Conservation (phyloP, 2,797 vertebrate genomes). For the Protosalanx chinensis region DNA sequence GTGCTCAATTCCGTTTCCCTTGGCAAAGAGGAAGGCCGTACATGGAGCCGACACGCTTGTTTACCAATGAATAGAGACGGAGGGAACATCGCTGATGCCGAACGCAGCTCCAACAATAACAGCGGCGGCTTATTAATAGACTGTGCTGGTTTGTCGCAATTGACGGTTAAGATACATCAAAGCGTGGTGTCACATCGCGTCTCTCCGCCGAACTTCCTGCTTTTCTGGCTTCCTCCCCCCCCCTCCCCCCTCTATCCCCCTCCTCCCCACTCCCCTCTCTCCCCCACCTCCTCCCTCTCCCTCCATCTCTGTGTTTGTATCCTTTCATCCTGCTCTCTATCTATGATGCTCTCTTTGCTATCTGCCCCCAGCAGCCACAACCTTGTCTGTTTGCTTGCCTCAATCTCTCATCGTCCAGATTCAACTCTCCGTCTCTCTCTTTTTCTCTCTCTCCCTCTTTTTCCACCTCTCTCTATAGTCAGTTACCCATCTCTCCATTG, state of each 20-base stretch:
- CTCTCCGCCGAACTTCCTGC: too few species aligned
- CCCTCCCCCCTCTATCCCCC: slow-evolving; percentile 39
- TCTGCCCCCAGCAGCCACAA: too few species aligned
- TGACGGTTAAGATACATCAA: slow-evolving; percentile 23
- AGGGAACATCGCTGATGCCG: slow-evolving; percentile 32
- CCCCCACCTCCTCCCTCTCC: slow-evolving; percentile 38
- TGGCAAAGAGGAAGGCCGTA: slow-evolving; percentile 24
- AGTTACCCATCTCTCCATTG: too few species aligned
- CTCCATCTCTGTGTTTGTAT: not conserved
- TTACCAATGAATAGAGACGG: slow-evolving; percentile 40
- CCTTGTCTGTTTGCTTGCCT: too few species aligned
- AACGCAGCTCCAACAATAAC: slow-evolving; percentile 41
- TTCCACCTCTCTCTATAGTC: not conserved
- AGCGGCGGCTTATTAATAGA: slow-evolving; percentile 48
- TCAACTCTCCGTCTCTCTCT: too few species aligned
- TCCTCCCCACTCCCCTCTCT: too few species aligned
- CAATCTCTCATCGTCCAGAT: too few species aligned
- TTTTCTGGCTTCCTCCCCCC: not conserved
- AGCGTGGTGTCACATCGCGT: not conserved
- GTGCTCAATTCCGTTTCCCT: slow-evolving; percentile 28
- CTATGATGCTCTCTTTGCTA: slow-evolving; percentile 10
- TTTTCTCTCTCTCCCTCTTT: not conserved
- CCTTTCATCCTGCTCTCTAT: slow-evolving; percentile 11
- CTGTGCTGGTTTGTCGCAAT: slow-evolving; percentile 15
- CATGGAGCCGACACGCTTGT: slow-evolving; percentile 26